Conservation (phyloP, 2,113 vertebrate genomes). For the Pseudonaja textilis region DNA sequence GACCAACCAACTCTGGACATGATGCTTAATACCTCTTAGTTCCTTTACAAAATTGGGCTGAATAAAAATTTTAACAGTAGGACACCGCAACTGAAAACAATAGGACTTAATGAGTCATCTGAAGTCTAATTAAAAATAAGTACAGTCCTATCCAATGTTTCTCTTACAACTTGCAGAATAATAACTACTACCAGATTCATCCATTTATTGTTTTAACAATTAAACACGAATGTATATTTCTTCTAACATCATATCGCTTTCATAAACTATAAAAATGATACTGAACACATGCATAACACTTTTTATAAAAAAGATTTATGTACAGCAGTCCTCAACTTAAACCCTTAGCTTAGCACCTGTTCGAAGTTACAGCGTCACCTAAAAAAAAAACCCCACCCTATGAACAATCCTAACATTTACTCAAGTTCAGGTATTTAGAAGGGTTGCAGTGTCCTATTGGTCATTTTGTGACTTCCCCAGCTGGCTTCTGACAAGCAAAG, state of each 20-base stretch:
- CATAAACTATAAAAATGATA: not conserved
- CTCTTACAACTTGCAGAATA: not conserved
- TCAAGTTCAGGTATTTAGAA: not conserved
- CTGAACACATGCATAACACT: not conserved
- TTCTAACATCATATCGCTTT: not conserved
- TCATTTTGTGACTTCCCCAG: not conserved
- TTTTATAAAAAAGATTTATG: not conserved
- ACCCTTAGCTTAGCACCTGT: not conserved
- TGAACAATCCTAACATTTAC: not conserved
- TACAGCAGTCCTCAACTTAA: not conserved
- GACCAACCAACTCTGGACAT: not conserved
- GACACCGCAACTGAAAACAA: not conserved
- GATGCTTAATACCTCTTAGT: not conserved
- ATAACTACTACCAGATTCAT: not conserved
- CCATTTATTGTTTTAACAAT: slow-evolving; percentile 5
- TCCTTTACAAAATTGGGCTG: not conserved
- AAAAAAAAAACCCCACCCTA: not conserved
- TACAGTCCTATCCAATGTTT: not conserved
- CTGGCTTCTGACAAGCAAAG: not conserved
- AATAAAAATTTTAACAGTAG: not conserved
- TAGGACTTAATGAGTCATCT: not conserved
- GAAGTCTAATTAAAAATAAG: not conserved
- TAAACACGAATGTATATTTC: not conserved
- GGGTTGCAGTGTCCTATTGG: not conserved
- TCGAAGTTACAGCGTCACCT: not conserved